Base-by-base conservation (phyloP, 2,797 vertebrate species). In the Neopelma chrysocephalum region DNA sequence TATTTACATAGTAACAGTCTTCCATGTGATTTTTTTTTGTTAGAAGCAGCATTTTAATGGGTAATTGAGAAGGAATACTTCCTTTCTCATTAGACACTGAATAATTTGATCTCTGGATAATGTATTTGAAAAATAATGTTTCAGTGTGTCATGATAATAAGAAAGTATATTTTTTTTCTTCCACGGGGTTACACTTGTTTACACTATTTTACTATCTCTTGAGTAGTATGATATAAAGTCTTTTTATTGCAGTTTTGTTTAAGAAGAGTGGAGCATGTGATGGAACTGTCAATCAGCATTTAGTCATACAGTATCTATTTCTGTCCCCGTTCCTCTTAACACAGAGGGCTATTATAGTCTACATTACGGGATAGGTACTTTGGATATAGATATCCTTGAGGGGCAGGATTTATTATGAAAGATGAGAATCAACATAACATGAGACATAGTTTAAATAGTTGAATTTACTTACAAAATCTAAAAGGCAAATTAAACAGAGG, bases 311-410 rank as follows among this genome's bases (percentile, higher is more conserved):
- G 98, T 97, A 98, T 98, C 98, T 98, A 97, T 98, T 98, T 98
- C 98, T 97, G 96, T 97, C 92, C 95, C 94, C 91, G 93, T 96
- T 98, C 96, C 96, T 97, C 95, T 96, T 97, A 97, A 97, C 97
- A 98, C 97, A 98, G 97, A 97, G 94, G 97, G 95, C 97, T 98
- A 98, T 98, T 98, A 98, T 98, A 97, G 97, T 98, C 98, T 98
- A 97, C 96, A 97, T 98, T 98, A 98, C 95, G 1, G 96, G 95
- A 97, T 72, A 97, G 97, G 92, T 97, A 92, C 92, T 97, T 97
- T 94, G 96, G 97, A 97, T 97, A 98, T 94, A 97, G 98, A 98
- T 98, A 98, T 96, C 97, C 97, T 98, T 97, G 97, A 97, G 96
- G 97, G 95, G 95, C 92, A 98, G 97, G 97, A 97, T 98, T 98